Evolutionary conservation across 2,888 invertebrate genomes (phyloP).

Genomic region (Galerucella pusilla): DNA sequence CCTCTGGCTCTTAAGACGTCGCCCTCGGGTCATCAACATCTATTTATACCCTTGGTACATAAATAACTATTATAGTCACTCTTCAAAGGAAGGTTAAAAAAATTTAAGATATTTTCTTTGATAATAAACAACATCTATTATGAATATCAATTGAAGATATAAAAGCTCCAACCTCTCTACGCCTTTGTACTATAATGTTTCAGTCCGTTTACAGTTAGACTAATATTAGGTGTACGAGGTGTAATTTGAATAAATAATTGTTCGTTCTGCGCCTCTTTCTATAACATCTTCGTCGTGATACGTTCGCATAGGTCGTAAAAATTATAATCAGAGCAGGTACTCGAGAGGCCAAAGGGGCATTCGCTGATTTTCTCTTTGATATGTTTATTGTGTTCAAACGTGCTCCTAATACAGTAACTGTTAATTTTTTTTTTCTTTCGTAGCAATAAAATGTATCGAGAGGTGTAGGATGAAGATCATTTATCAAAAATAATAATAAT

Average conservation of each 20-base stretch:
- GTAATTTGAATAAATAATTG: conserved; percentile 36
- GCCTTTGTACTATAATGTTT: conserved; percentile 12
- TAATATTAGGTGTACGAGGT: conserved; percentile 35
- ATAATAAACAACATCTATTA: neutral
- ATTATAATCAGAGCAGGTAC: conserved; percentile 32
- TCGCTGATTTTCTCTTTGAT: conserved; percentile 21
- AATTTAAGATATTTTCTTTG: no score
- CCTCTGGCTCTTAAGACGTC: no score
- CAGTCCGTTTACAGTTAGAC: conserved; percentile 30
- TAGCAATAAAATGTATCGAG: neutral
- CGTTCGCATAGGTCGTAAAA: conserved; percentile 32
- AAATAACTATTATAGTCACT: no score
- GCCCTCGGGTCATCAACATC: no score
- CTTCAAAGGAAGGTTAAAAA: no score
- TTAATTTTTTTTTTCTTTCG: neutral
- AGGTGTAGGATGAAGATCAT: neutral
- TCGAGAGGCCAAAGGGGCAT: conserved; percentile 28
- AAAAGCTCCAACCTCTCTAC: neutral
- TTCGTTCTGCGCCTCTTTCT: conserved; percentile 16
- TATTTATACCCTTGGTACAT: no score
- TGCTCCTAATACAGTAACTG: conserved; percentile 4
- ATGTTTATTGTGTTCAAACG: conserved; percentile 10
- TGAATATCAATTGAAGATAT: neutral
- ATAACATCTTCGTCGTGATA: conserved; percentile 22
- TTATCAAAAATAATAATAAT: neutral